Base-by-base conservation (phyloP, 1,140 invertebrate species). In the Protaetia brevitarsis region DNA sequence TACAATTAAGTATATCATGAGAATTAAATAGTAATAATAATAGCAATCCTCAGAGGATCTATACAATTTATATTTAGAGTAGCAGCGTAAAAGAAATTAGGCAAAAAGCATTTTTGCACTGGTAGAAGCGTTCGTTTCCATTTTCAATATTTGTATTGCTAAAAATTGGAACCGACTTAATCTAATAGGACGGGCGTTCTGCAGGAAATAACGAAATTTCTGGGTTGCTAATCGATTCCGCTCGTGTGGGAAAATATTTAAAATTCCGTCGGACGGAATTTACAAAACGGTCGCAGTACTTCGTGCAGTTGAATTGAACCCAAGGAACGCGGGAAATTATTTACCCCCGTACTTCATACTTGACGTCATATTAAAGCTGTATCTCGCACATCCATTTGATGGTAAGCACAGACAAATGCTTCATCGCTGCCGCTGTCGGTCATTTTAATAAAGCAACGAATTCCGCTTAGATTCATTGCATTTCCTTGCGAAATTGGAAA, bases 331-430 rank as follows among this genome's bases (percentile, higher is more conserved):
- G 13, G 41, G 19, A 51, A 51, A n/a, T 51, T 51, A 51, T 21
- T 51, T 51, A 51, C 41, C 41, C n/a, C 5, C 41, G 41, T 8
- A 51, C 41, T 51, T 51, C 41, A 51, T 51, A 51, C 23, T 45
- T 21, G 10, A 45, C 11, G 13, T 45, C 11, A 8, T 45, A 45
- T 51, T 51, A 51, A 51, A 23, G 41, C 19, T 23, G 41, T 21
- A 51, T 51, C 26, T n/a, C n/a, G n/a, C n/a, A 51, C 19, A 51
- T 51, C 16, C 34, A 37, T 37, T 37, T 10, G 34, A 16, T 16
- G 41, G 41, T 51, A 51, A 51, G 41, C 41, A 23, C 16, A 19
- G 26, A 51, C 41, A 51, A n/a, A 51, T 23, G 19, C 37, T 45
- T 8, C 37, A 19, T 8, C 37, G 37, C 16, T 51, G 41, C 41